Base-by-base conservation (phyloP, 2,888 invertebrate species). In the Theodoxus fluviatilis region DNA sequence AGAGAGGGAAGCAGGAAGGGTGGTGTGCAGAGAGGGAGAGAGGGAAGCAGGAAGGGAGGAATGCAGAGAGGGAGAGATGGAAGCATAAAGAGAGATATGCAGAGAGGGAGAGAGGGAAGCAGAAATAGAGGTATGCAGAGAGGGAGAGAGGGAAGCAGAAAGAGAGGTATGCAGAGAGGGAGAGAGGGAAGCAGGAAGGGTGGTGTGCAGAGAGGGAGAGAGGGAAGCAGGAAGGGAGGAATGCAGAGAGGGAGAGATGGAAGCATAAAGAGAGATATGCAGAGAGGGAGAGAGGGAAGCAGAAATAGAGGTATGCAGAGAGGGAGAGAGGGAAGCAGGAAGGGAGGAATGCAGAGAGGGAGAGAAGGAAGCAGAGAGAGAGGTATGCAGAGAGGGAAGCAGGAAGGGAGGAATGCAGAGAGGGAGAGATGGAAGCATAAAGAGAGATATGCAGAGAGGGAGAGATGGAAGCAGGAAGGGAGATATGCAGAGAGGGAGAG, bases 271-370 rank as follows among this genome's bases (percentile, higher is more conserved):
- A 49, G 9, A 47, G 35, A 63, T 31, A 31, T 22, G 28, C 18
- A 55, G 43, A 47, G 49, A 61, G 35, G 35, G 31, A 40, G 49
- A 64, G 35, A 22, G 49, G 33, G 40, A 69, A n/a, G 1, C 33
- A 49, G 35, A 63, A n/a, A 47, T 18, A 28, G 64, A 64, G 40
- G 33, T 31, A 64, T 49, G 49, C 22, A 37, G 57, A 25, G 59
- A 38, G 37, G 38, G 55, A n/a, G 40, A 38, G 38, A 35, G 55
- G 12, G 59, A 59, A 15, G 28, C 22, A 2, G 37, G 49, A 59
- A 68, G 28, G 31, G 59, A 40, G 59, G 61, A 25, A 68, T 22
- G 37, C 18, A 57, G 57, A 68, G 57, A 55, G 57, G 22, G 31
- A 33, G 40, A 59, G 59, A 59, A 12, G 38, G 4, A 35, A 22